Conservation (phyloP, 2,797 vertebrate genomes). For the Enteromius paludinosus region DNA sequence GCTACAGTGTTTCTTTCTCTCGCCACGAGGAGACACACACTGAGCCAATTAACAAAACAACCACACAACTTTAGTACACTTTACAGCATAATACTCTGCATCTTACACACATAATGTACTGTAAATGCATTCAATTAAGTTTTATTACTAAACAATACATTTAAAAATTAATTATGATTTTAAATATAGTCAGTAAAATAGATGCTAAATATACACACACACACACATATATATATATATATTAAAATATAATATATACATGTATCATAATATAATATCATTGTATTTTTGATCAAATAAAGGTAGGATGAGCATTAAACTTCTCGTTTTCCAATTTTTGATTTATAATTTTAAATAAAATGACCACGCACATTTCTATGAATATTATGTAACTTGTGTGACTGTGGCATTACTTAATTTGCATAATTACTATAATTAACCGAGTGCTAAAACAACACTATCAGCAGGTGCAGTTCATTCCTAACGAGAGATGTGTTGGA, state of each 20-base stretch:
- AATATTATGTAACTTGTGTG: not conserved
- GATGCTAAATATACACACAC: too few relatives aligned
- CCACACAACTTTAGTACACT: not conserved
- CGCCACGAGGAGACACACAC: not conserved
- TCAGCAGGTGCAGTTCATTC: slow-evolving; percentile 1
- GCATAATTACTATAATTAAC: slow-evolving; percentile 19
- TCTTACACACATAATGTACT: not conserved
- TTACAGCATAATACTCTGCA: not conserved
- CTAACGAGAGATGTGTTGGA: not conserved
- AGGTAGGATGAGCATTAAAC: not conserved
- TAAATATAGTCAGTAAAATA: not conserved
- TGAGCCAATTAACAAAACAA: not conserved
- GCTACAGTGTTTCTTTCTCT: not conserved
- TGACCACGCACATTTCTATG: too few relatives aligned
- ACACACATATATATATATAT: too few relatives aligned
- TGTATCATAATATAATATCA: too few relatives aligned
- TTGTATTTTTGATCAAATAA: not conserved
- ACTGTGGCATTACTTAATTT: slow-evolving; percentile 17
- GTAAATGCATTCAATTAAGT: not conserved
- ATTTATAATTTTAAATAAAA: not conserved
- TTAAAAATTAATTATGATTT: not conserved
- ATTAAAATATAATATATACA: too few relatives aligned
- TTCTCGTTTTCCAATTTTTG: not conserved
- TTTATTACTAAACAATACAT: not conserved
- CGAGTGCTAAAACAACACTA: not conserved